Base-by-base conservation (phyloP, 2,113 vertebrate genomes). In the Pycnonotus jocosus region DNA sequence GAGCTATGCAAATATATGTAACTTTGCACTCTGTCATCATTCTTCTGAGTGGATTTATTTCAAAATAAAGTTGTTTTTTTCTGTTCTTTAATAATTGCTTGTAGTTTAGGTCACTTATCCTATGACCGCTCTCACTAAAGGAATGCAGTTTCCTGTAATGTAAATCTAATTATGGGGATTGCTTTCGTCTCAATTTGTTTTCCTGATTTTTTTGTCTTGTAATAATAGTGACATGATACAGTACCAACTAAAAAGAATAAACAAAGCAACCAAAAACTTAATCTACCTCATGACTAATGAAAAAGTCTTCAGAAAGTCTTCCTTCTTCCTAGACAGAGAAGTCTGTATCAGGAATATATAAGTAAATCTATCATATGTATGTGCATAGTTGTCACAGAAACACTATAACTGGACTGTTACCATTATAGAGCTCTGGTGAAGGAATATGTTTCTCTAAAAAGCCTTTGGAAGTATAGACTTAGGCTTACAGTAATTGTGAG, bases 1-100 rank as follows among this genome's bases (percentile, higher is more conserved):
- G 77, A 81, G 30, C 62, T 92, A 88, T 85, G 78, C 78, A 91
- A 95, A 95, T 92, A 71, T 33, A 57, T 82, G 6, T 74, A 82
- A 81, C 19, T 81, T 68, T 71, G 31, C 28, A 72, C 40, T 77
- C 24, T 72, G 25, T 28, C 35, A 12, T 92, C 62, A 86, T 88
- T 79, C 61, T 87, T 93, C 48, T 69, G 53, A 72, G 70, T 76
- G 14, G 31, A 61, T 84, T 89, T 94, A 73, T 82, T 88, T 95
- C 42, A 62, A 48, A 76, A 79, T 28, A 51, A 81, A 72, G 13
- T 66, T 70, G 19, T 8, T 89, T 23, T 91, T 91, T 86, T 88
- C 24, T 89, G 56, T 64, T 84, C 31, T 69, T 33, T 84, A 86
- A 62, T 83, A 60, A 53, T 50, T 60, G 22, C 9, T 81, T 64